Conservation (phyloP, 2,113 vertebrate species). For the Hymenochirus boettgeri region DNA sequence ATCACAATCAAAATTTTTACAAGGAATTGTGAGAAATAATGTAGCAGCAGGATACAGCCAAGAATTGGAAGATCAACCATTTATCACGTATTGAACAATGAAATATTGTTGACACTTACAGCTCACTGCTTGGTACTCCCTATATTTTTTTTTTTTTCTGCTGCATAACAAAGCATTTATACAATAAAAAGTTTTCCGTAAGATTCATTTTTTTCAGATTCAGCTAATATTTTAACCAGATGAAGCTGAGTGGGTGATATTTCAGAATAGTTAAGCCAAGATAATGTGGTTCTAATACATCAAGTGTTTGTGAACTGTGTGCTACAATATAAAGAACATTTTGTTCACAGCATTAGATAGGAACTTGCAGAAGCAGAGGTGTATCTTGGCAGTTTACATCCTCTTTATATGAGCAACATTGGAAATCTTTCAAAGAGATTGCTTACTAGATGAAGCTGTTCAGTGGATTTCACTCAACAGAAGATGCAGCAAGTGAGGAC, state of each 20-base stretch:
- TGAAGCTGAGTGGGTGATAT: not conserved
- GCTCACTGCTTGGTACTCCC: too few relatives aligned
- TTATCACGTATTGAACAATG: too few relatives aligned
- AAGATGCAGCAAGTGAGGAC: not conserved
- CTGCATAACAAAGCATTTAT: too few relatives aligned
- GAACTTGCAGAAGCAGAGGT: not conserved
- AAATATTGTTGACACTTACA: too few relatives aligned
- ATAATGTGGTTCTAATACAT: not conserved
- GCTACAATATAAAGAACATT: not conserved
- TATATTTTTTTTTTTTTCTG: too few relatives aligned
- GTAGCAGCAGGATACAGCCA: too few relatives aligned
- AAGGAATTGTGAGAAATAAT: too few relatives aligned
- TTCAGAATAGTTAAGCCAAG: not conserved
- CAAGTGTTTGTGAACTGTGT: not conserved
- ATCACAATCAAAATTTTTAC: too few relatives aligned
- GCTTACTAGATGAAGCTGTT: not conserved
- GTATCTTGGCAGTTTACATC: not conserved
- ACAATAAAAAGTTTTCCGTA: not conserved
- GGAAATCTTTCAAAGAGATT: not conserved
- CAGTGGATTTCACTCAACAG: not conserved
- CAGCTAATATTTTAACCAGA: too few relatives aligned
- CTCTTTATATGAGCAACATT: not conserved
- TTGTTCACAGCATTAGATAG: not conserved
- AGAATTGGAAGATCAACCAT: too few relatives aligned
- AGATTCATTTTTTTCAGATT: not conserved